These are phyloP conservation scores for Nomada ferruginata DNA, from an alignment of 2,888 invertebrate genomes.

Conservation along the genomic window DNA sequence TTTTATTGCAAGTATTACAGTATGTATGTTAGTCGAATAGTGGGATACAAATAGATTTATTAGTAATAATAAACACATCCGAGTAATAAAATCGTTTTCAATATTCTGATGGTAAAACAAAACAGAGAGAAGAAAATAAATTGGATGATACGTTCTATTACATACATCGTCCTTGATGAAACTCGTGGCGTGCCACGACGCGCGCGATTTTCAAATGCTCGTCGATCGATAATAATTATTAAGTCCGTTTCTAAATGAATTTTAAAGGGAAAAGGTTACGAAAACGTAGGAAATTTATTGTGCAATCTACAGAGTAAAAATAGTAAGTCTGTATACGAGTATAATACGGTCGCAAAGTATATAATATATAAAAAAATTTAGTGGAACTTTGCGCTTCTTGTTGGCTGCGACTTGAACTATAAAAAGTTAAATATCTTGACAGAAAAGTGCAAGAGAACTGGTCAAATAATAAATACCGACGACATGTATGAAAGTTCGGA, in stretches of 20 bases:
- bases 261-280: not conserved
- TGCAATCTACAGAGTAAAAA: not conserved
- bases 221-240: not conserved
- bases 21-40: no score
- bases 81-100: no score
- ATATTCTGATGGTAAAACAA: no score
- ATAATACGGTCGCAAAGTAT: not conserved
- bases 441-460: not conserved
- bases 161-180: no score
- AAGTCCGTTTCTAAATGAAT: not conserved
- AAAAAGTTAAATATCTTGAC: not conserved
- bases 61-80: no score
- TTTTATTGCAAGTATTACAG: no score
- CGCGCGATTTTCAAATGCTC: conserved; percentile 14
- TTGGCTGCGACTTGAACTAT: not conserved
- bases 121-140: no score
- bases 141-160: no score
- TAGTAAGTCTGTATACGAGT: not conserved
- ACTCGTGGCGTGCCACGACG: conserved; percentile 1
- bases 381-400: not conserved
- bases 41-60: no score
- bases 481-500: not conserved
- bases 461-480: not conserved
- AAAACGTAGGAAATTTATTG: accelerated
- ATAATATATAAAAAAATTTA: not conserved